Conservation (phyloP, 1,140 invertebrate genomes). For the Trypoxylus dichotomus region DNA sequence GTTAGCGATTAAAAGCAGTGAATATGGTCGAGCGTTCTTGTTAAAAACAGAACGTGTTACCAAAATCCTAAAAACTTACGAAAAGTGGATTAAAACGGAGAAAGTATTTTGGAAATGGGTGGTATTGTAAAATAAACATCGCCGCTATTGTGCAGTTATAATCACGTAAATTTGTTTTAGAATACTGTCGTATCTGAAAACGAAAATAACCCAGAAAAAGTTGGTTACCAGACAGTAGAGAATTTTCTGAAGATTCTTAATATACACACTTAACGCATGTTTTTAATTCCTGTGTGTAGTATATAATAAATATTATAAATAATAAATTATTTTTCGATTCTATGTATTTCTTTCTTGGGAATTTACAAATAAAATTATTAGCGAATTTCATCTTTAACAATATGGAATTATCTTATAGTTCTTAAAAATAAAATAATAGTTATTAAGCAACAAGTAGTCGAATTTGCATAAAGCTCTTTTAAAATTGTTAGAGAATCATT, state of each 20-base stretch:
- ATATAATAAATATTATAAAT: too few relatives aligned
- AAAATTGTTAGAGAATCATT: too few relatives aligned
- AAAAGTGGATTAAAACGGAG: conserved; percentile 34
- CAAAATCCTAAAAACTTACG: conserved; percentile 28
- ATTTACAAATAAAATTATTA: too few relatives aligned
- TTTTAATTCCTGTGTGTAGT: too few relatives aligned
- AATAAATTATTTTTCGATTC: too few relatives aligned
- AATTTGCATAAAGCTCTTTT: too few relatives aligned
- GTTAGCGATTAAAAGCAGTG: conserved; percentile 26
- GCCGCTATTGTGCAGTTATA: neutral
- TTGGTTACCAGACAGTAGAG: neutral
- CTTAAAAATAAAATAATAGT: too few relatives aligned
- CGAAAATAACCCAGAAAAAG: neutral
- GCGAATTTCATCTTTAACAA: too few relatives aligned
- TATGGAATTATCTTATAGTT: too few relatives aligned
- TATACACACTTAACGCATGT: too few relatives aligned
- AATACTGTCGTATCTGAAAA: neutral
- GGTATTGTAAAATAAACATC: conserved; percentile 8
- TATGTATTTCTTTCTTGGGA: too few relatives aligned
- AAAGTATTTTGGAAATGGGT: conserved; percentile 38
- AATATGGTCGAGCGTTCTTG: conserved; percentile 28
- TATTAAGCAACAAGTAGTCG: too few relatives aligned
- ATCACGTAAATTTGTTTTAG: neutral
- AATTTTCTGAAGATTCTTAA: neutral
- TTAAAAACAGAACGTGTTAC: conserved; percentile 20